These are phyloP conservation scores for Gobionotothen gibberifrons DNA, from an alignment of 2,797 vertebrate species.

Conservation along the genomic window DNA sequence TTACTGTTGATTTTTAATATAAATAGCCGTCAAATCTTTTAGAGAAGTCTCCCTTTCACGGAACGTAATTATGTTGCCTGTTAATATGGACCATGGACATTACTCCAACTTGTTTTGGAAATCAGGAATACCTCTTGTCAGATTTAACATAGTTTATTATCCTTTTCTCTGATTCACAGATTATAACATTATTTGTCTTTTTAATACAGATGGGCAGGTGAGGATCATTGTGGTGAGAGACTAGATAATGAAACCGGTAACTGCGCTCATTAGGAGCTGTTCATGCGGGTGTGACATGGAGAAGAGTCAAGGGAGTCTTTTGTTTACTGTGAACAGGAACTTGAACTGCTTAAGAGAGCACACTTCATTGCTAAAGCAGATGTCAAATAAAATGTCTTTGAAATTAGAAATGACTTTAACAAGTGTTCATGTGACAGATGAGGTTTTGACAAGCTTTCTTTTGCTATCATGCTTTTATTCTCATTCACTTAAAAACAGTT, in stretches of 20 bases:
- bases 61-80: slow-evolving; percentile 15
- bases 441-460: slow-evolving; percentile 3
- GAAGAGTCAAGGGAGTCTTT: slow-evolving; percentile 10
- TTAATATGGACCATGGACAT: slow-evolving; percentile 10
- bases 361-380: slow-evolving; percentile 12
- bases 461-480: neutral
- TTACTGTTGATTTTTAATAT: slow-evolving; percentile 39
- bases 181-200: neutral
- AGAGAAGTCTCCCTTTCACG: neutral
- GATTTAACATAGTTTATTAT: neutral
- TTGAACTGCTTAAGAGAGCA: neutral
- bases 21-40: slow-evolving; percentile 14
- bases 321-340: slow-evolving; percentile 23
- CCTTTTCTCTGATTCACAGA: neutral
- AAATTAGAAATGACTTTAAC: neutral
- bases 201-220: slow-evolving; percentile 18
- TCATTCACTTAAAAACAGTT: neutral
- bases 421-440: neutral
- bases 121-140: neutral
- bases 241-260: slow-evolving; percentile 39
- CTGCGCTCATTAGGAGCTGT: slow-evolving; percentile 18
- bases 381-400: slow-evolving; percentile 22
- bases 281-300: slow-evolving; percentile 8
- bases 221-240: slow-evolving; percentile 22
- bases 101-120: neutral